These are phyloP conservation scores for Salvelinus namaycush DNA, from an alignment of 2,113 vertebrate genomes.

Conservation along the genomic window DNA sequence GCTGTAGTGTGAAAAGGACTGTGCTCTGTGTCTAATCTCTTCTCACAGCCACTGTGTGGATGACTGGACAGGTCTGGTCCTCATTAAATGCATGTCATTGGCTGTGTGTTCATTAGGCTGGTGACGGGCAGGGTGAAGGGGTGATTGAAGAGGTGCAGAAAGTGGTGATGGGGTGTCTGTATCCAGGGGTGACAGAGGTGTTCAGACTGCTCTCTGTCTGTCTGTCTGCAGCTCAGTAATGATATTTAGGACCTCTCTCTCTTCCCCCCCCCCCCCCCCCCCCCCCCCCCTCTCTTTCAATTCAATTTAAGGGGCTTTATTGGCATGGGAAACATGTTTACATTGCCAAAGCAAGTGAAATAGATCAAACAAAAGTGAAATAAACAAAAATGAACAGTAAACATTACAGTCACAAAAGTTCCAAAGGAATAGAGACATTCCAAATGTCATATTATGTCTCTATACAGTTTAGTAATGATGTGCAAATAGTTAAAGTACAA, in stretches of 20 bases:
- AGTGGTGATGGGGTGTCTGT: slow-evolving; percentile 45
- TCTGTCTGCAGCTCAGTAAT: slow-evolving; percentile 54
- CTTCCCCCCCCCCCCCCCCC: accelerated
- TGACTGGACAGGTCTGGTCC: slow-evolving; percentile 28
- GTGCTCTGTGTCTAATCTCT: neutral
- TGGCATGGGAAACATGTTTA: too few relatives aligned
- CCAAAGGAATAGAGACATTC: too few relatives aligned
- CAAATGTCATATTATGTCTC: too few relatives aligned
- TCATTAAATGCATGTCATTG: slow-evolving; percentile 57
- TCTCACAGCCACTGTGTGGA: neutral
- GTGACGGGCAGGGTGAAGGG: slow-evolving; percentile 19
- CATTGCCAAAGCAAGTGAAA: too few relatives aligned
- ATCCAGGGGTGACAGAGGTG: slow-evolving; percentile 68
- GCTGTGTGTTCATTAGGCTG: slow-evolving; percentile 62
- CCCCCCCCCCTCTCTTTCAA: too few relatives aligned
- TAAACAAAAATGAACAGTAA: too few relatives aligned
- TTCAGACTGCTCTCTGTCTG: slow-evolving; percentile 47
- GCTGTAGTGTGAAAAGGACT: neutral
- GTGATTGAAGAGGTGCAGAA: too few relatives aligned
- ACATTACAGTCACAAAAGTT: too few relatives aligned
- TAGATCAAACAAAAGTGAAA: too few relatives aligned
- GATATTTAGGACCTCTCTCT: slow-evolving; percentile 37
- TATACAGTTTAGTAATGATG: too few relatives aligned
- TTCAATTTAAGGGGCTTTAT: too few relatives aligned
- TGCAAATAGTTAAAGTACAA: too few relatives aligned